phyloP scores from a whole-genome alignment of 2,888 invertebrate genomes.

The Mesopsocus fuscifrons region DNA sequence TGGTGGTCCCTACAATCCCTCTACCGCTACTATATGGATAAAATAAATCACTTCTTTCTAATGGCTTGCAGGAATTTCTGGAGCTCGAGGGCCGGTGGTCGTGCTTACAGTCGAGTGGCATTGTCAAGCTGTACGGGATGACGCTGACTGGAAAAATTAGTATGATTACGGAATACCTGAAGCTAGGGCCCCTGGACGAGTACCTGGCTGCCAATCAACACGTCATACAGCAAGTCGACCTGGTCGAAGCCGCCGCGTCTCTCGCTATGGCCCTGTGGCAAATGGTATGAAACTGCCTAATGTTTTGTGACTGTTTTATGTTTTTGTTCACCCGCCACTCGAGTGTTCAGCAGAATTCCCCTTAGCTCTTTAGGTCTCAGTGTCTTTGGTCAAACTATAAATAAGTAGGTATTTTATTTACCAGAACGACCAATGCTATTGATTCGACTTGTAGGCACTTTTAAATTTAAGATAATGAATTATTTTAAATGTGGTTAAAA shows the following conservation, averaged over 20 bases:
- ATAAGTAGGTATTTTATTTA: too few relatives aligned
- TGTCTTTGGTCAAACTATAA: too few relatives aligned
- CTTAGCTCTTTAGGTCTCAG: too few relatives aligned
- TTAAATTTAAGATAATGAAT: too few relatives aligned
- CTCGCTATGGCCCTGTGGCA: constrained; percentile 74
- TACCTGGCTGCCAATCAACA: constrained; percentile 35
- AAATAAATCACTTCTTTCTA: too few relatives aligned
- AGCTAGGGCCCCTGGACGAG: constrained; percentile 55
- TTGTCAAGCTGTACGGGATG: constrained; percentile 59
- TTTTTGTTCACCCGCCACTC: background rate
- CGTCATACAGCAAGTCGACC: constrained; percentile 32
- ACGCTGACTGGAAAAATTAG: constrained; percentile 59
- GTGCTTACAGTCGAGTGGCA: constrained; percentile 51
- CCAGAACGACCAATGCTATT: too few relatives aligned
- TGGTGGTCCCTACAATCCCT: too few relatives aligned
- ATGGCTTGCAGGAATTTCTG: constrained; percentile 45
- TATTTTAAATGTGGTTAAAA: too few relatives aligned
- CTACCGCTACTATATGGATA: too few relatives aligned
- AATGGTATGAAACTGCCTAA: constrained; percentile 38
- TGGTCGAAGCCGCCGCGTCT: constrained; percentile 64
- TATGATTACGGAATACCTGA: constrained; percentile 62
- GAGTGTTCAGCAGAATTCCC: too few relatives aligned
- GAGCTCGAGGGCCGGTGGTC: constrained; percentile 61
- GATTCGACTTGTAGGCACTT: too few relatives aligned
- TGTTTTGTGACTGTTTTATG: constrained; percentile 4